A percentile compares a stretch with the other conserved stretches of the same genome.
phyloP scores from a whole-genome alignment of 2,797 vertebrate species.

The Euthynnus affinis region DNA sequence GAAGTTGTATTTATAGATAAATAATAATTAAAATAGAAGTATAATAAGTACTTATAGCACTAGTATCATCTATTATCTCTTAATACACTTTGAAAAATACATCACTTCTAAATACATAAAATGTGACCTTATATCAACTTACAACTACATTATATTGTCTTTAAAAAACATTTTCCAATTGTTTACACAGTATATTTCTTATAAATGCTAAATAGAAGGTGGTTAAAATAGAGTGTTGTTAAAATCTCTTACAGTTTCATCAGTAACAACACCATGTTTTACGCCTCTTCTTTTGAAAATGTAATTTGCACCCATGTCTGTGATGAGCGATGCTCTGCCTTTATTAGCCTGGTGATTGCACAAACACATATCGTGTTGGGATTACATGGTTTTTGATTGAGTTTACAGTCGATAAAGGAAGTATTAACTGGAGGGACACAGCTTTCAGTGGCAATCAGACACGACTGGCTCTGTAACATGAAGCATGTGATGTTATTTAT shows the following conservation, averaged over 20 bases:
- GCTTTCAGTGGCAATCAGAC: constrained; percentile 33
- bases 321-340: constrained; percentile 3
- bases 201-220: background rate
- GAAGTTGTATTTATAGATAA: background rate
- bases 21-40: background rate
- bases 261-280: background rate
- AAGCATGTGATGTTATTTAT: constrained; percentile 28
- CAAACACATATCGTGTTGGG: constrained; percentile 20
- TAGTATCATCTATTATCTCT: background rate
- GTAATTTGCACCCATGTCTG: constrained; percentile 28
- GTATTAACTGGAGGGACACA: background rate
- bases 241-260: constrained; percentile 4
- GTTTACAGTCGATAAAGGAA: constrained; percentile 39
- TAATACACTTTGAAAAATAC: background rate
- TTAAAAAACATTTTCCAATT: background rate
- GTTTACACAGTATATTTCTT: background rate
- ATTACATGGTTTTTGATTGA: constrained; percentile 59
- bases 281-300: constrained; percentile 13
- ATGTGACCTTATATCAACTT: background rate
- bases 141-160: background rate
- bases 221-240: background rate
- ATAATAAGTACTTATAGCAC: background rate
- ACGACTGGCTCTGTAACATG: constrained; percentile 12
- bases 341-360: constrained; percentile 33
- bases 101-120: too few relatives aligned